These are phyloP conservation scores for Telmatochromis sp. DNA, from an alignment of 2,113 vertebrate genomes.

Conservation along the genomic window DNA sequence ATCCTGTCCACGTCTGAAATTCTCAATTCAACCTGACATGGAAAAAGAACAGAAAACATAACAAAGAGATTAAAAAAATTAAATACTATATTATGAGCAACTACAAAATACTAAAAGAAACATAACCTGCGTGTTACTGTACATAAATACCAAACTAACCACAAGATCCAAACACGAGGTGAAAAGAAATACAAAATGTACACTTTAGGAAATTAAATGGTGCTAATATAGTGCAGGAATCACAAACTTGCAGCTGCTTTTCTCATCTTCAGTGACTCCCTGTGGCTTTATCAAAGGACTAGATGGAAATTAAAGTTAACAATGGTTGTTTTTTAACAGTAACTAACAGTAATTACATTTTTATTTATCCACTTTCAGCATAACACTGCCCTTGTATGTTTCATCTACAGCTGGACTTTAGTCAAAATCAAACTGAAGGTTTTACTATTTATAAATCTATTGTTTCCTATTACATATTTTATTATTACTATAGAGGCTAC, in stretches of 20 bases:
- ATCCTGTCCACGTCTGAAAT: not conserved
- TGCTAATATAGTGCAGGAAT: rapidly evolving
- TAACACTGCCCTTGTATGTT: not conserved
- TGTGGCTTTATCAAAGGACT: not conserved
- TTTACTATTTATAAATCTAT: not conserved
- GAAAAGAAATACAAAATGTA: not conserved
- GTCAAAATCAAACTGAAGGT: not conserved
- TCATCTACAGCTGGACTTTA: not conserved
- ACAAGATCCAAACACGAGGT: not conserved
- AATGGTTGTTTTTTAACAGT: not conserved
- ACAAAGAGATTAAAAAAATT: rapidly evolving
- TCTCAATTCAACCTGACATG: not conserved
- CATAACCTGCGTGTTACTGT: not conserved
- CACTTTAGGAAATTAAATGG: not conserved
- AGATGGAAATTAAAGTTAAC: not conserved
- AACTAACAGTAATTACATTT: not conserved
- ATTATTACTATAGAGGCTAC: not conserved
- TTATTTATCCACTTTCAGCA: not conserved
- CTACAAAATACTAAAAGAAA: not conserved
- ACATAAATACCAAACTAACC: rapidly evolving
- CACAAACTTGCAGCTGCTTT: not conserved
- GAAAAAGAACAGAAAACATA: not conserved
- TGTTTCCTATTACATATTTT: not conserved
- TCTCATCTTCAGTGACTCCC: not conserved
- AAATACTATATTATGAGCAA: not conserved